phyloP scores from a whole-genome alignment of 1,140 invertebrate species.

The Aphelinus atriplicis region DNA sequence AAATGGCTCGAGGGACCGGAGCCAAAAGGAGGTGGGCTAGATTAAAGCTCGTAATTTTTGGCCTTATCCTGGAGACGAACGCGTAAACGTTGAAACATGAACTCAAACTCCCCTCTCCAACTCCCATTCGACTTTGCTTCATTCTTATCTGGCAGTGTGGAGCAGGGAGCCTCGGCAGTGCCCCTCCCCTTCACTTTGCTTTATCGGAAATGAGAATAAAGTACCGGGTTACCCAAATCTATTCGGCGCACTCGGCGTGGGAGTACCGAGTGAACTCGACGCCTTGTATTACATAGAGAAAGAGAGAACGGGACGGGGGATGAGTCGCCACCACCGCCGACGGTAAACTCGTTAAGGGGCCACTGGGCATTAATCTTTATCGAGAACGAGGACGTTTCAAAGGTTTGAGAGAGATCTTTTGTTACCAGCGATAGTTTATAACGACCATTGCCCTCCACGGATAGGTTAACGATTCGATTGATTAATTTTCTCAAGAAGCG shows the following conservation, averaged over 20 bases:
- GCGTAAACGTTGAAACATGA: conserved; percentile 17
- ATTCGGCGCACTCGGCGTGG: neutral
- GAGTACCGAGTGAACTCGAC: too few relatives aligned
- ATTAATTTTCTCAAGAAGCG: conserved; percentile 17
- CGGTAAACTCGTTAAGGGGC: conserved; percentile 22
- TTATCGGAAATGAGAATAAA: conserved; percentile 43
- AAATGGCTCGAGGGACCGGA: neutral
- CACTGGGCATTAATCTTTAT: conserved; percentile 30
- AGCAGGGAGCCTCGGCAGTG: neutral
- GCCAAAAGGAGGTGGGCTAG: conserved; percentile 5
- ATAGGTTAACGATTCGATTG: neutral
- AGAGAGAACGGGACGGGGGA: neutral
- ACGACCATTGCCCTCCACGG: neutral
- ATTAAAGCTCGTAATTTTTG: conserved; percentile 52
- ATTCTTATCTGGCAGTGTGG: conserved; percentile 24
- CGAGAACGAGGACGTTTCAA: conserved; percentile 3
- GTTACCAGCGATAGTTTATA: conserved; percentile 24
- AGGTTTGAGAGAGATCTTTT: conserved; percentile 32
- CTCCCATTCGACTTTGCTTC: too few relatives aligned
- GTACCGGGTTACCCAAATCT: conserved; percentile 40
- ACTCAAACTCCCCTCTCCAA: conserved; percentile 3
- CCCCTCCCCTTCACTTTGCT: conserved; percentile 40
- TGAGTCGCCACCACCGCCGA: neutral
- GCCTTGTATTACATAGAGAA: neutral
- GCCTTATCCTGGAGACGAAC: conserved; percentile 56